A percentile compares a stretch with the other conserved stretches of the same genome.
Conservation (phyloP, 2,888 invertebrate genomes). For the Acleris cristana region DNA sequence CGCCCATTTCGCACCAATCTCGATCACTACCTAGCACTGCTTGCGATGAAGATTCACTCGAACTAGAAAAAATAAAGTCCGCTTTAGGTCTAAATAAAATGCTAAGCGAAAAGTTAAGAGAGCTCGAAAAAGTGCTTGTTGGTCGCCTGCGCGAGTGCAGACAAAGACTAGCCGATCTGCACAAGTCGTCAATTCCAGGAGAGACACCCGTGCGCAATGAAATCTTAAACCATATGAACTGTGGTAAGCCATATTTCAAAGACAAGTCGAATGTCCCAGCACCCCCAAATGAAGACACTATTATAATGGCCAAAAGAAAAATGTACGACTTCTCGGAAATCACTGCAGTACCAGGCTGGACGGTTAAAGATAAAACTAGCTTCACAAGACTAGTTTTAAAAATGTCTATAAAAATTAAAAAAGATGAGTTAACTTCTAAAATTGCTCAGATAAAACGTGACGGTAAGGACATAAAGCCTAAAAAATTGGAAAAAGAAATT, state of each 20-base stretch:
- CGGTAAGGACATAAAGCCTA: conserved; percentile 15
- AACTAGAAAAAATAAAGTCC: conserved; percentile 52
- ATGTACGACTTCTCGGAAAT: conserved; percentile 77
- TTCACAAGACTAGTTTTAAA: conserved; percentile 78
- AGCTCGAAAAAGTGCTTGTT: conserved; percentile 60
- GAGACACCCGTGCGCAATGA: conserved; percentile 45
- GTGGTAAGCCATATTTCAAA: conserved; percentile 88
- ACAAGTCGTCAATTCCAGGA: conserved; percentile 30
- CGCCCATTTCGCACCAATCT: conserved; percentile 40
- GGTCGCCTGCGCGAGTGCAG: conserved; percentile 63
- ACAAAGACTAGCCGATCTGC: conserved; percentile 52
- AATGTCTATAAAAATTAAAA: conserved; percentile 54
- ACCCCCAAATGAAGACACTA: conserved; percentile 85
- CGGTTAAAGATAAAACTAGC: conserved; percentile 81
- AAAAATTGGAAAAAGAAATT: conserved; percentile 50
- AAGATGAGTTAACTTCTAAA: conserved; percentile 50
- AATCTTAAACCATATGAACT: conserved; percentile 59
- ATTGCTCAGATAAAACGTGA: conserved; percentile 45
- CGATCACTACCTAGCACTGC: conserved; percentile 32
- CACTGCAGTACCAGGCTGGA: conserved; percentile 79
- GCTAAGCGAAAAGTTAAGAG: conserved; percentile 59
- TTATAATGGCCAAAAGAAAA: conserved; percentile 60
- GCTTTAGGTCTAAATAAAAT: conserved; percentile 68
- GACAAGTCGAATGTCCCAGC: conserved; percentile 79
- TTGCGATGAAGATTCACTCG: conserved; percentile 37